phyloP scores from a whole-genome alignment of 2,113 vertebrate species.

The Colossoma macropomum region DNA sequence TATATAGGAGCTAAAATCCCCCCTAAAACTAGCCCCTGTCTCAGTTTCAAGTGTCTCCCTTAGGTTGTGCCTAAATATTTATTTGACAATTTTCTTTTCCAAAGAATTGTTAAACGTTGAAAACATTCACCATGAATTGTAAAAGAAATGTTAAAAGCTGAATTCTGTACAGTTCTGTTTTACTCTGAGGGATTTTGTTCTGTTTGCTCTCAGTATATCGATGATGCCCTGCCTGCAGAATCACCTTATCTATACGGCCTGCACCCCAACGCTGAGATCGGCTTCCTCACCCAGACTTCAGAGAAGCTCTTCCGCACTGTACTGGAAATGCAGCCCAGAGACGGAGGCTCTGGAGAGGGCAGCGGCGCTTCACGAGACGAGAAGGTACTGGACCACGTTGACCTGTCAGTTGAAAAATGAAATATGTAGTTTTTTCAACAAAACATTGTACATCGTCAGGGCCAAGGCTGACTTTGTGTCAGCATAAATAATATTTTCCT shows the following conservation, averaged over 20 bases:
- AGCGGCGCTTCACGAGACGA: constrained; percentile 78
- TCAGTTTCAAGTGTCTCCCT: too few relatives aligned
- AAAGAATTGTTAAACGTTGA: neutral
- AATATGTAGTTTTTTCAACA: neutral
- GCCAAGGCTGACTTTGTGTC: neutral
- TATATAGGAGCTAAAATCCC: too few relatives aligned
- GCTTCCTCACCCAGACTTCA: constrained; percentile 90
- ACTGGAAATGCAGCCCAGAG: constrained; percentile 91
- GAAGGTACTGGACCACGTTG: constrained; percentile 76
- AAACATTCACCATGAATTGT: too few relatives aligned
- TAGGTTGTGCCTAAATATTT: too few relatives aligned
- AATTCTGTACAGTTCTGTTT: neutral
- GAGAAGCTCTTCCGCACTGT: constrained; percentile 88
- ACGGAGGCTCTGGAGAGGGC: constrained; percentile 73
- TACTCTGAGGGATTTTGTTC: constrained; percentile 11
- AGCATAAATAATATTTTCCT: neutral
- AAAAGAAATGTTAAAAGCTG: too few relatives aligned
- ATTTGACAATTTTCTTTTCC: too few relatives aligned
- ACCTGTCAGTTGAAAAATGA: too few relatives aligned
- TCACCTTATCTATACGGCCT: constrained; percentile 93
- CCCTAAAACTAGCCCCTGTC: too few relatives aligned
- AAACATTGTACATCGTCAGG: too few relatives aligned
- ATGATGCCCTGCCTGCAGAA: constrained; percentile 84
- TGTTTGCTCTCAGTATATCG: constrained; percentile 84
- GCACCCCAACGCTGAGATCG: constrained; percentile 95